A percentile compares a stretch with the other conserved stretches of the same genome.
Conservation (phyloP, 2,797 vertebrate species). For the Dryobates pubescens region DNA sequence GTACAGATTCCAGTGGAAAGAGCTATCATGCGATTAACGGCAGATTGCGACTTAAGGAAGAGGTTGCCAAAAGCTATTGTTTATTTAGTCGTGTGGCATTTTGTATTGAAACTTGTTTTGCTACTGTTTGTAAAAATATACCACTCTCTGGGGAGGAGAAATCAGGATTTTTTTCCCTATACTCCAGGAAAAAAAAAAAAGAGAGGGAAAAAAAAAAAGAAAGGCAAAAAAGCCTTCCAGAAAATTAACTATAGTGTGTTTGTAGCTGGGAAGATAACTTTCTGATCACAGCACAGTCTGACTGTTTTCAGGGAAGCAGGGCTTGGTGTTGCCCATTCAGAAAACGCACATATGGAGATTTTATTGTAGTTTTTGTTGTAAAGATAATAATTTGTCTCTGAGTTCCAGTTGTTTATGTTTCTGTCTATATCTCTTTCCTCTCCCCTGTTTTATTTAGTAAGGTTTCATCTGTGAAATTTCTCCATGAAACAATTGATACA, state of each 20-base stretch:
- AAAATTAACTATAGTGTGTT: conserved; percentile 35
- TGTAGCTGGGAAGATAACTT: conserved; percentile 49
- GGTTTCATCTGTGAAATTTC: conserved; percentile 73
- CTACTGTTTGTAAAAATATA: conserved; percentile 41
- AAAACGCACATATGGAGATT: conserved; percentile 30
- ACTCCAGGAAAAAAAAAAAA: background rate
- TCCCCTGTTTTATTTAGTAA: conserved; percentile 75
- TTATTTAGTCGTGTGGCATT: conserved; percentile 58
- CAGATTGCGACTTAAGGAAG: conserved; percentile 41
- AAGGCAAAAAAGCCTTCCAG: background rate
- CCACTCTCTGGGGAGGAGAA: conserved; percentile 33
- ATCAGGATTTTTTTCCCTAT: conserved; percentile 15
- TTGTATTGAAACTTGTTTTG: conserved; percentile 59
- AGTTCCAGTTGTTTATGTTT: conserved; percentile 67
- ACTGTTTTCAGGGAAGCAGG: background rate
- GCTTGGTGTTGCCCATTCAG: conserved; percentile 19
- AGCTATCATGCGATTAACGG: background rate
- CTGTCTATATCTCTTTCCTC: conserved; percentile 68
- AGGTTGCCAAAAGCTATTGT: conserved; percentile 65
- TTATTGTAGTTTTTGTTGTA: conserved; percentile 53
- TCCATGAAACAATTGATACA: conserved; percentile 76
- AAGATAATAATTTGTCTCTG: conserved; percentile 70
- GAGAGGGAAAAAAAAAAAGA: no score
- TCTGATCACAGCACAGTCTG: background rate
- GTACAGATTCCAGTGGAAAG: conserved; percentile 42